Base-by-base conservation (phyloP, 1,140 invertebrate genomes). In the Drosophila nigromelanica region DNA sequence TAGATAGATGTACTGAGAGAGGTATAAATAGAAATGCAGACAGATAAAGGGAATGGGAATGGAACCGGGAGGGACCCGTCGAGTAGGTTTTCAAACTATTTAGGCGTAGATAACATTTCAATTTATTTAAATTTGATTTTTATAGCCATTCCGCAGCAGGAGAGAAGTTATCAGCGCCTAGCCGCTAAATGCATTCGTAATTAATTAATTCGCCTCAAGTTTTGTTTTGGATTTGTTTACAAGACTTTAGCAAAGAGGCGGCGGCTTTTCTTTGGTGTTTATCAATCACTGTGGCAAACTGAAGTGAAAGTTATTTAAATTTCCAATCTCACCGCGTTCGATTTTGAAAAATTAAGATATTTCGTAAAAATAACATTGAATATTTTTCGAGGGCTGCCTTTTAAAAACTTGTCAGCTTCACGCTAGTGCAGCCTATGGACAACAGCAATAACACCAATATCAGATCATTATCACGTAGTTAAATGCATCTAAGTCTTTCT, bases 41-140 rank as follows among this genome's bases (percentile, higher is more conserved):
- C 6, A 8, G 18, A 6, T 0, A 39, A n/a, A 40, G 52, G 54
- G 24, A 30, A 5, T 8, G 33, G 33, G 45, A 35, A 10, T 35
- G 27, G 27, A 27, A 27, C 27, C 12, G 18, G 14, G 42, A 51
- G 12, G 21, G 40, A 48, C 50, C 47, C 52, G 27, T 52, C 48
- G 37, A 47, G 21, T 56, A 8, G 67, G 67, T 80, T 72, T 48
- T 42, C 55, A 60, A 61, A 68, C 55, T 63, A 63, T 60, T 73
- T 73, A 42, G 69, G 76, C 56, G 40, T 70, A 76, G 68, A 85
- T 77, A 77, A 71, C 77, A 77, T 77, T 77, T 77, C 45, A 80
- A 86, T 86, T 86, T 68, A 85, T 86, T 85, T 77, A 86, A 85
- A 80, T 77, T 86, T 58, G 56, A 73, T 66, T 70, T 76, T 80